phyloP scores from a whole-genome alignment of 2,113 vertebrate genomes.

The Corythornis cristatus region DNA sequence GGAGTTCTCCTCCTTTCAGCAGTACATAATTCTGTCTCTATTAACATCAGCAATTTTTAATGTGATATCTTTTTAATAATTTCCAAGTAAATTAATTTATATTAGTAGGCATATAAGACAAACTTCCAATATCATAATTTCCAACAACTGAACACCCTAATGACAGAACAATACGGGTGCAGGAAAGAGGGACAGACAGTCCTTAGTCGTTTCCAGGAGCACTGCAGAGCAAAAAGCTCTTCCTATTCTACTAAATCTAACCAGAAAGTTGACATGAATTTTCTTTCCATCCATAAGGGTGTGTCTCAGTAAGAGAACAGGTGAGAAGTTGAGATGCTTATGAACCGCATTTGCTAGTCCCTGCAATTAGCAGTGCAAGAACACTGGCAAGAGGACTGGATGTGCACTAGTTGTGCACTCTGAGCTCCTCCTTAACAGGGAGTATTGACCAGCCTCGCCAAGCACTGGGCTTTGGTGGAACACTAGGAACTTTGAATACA shows the following conservation, averaged over 20 bases:
- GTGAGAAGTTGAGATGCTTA: not conserved
- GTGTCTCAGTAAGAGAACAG: not conserved
- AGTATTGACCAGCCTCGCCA: too few relatives aligned
- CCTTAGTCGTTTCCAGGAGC: rapidly evolving
- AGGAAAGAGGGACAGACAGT: not conserved
- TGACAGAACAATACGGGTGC: not conserved
- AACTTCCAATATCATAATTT: not conserved
- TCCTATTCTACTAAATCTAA: not conserved
- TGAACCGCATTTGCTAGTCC: not conserved
- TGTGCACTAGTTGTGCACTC: rapidly evolving
- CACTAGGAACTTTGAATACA: not conserved
- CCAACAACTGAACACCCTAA: not conserved
- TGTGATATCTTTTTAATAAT: not conserved
- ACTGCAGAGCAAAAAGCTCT: not conserved
- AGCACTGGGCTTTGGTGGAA: not conserved
- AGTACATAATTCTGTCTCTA: not conserved
- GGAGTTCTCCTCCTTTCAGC: not conserved
- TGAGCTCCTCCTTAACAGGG: not conserved
- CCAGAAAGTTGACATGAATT: not conserved
- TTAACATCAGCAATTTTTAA: not conserved
- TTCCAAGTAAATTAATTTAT: not conserved
- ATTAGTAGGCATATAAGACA: not conserved
- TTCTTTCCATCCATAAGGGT: not conserved
- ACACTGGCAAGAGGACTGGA: not conserved
- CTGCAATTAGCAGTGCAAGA: not conserved